A percentile compares a stretch with the other conserved stretches of the same genome.
Conservation (phyloP, 2,888 invertebrate species). For the Aethes cnicana region DNA sequence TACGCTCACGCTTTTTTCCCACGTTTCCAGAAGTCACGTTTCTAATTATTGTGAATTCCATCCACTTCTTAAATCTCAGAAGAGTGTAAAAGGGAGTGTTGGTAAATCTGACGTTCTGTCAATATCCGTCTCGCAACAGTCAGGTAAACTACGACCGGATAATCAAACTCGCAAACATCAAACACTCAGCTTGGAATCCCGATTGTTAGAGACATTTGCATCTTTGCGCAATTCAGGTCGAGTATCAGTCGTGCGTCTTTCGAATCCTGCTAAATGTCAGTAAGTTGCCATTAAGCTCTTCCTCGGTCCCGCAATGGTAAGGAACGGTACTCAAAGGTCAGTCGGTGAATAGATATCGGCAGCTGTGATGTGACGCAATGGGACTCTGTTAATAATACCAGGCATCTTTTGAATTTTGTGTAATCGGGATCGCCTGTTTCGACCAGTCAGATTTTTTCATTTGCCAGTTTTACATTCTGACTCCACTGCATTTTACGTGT, state of each 20-base stretch:
- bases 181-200: background rate
- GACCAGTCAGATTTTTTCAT: constrained; percentile 34
- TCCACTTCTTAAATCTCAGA: background rate
- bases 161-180: background rate
- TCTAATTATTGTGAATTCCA: constrained; percentile 16
- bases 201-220: constrained; percentile 5
- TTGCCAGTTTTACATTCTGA: constrained; percentile 32
- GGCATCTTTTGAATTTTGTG: constrained; percentile 11
- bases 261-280: constrained; percentile 44
- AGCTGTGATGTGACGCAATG: constrained; percentile 72
- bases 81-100: constrained; percentile 3
- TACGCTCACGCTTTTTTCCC: constrained; percentile 63
- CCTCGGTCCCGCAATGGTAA: constrained; percentile 53
- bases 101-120: background rate
- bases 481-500: no score
- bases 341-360: constrained; percentile 63
- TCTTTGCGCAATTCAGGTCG: constrained; percentile 12
- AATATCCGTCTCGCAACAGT: background rate
- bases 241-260: constrained; percentile 7
- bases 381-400: constrained; percentile 46
- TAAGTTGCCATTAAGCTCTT: constrained; percentile 45
- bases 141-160: constrained; percentile 8
- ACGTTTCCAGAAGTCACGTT: constrained; percentile 59
- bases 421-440: no score
- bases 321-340: constrained; percentile 62